Evolutionary conservation across 1,140 invertebrate genomes (phyloP), one percentile per base, ranked within the genome.

Genomic region (Streblospio benedicti): DNA sequence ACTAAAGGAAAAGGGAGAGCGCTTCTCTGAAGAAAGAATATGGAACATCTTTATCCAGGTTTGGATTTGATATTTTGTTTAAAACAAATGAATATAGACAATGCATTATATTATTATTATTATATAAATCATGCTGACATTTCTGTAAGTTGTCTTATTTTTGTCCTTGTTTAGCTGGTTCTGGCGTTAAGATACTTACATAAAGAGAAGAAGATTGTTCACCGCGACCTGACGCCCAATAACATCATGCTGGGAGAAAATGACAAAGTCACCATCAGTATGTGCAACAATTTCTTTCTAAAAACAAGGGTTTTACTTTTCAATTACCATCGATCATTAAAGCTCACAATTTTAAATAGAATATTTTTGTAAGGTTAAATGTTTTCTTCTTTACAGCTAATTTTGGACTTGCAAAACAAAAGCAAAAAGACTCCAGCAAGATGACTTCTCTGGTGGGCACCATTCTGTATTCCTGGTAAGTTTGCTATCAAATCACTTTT

Each of bases 371-470:
- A 23, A 9, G 6, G 3, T 30, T 25, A 6, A 33, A 59, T 16
- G 16, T 14, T 62, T 32, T 30, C 12, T 16, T 1, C 16, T 27
- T 66, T 67, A 30, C 55, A 71, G 77, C 78, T 65, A 75, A 80
- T 61, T 78, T 79, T 74, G 77, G 78, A 23, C 60, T 79, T 28
- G 78, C 78, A 18, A 79, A 78, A 62, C 75, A 77, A 61, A 77
- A 77, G 53, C 67, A 69, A 35, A 69, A 65, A 66, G 77, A 79
- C 55, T 72, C 69, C 49, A 76, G 73, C 63, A 75, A 77, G 55
- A 75, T 80, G 76, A 76, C 68, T 2, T 79, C 78, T 14, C 72
- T 76, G 14, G 78, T 78, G 6, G 78, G 78, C 20, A 79, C 77
- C 4, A 78, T 79, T n/a, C 63, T 79, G 0, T 79, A 79, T 58